Percentiles rank a stretch among this genome's conserved stretches.
phyloP scores from a whole-genome alignment of 2,888 invertebrate species.

The Limulus polyphemus region DNA sequence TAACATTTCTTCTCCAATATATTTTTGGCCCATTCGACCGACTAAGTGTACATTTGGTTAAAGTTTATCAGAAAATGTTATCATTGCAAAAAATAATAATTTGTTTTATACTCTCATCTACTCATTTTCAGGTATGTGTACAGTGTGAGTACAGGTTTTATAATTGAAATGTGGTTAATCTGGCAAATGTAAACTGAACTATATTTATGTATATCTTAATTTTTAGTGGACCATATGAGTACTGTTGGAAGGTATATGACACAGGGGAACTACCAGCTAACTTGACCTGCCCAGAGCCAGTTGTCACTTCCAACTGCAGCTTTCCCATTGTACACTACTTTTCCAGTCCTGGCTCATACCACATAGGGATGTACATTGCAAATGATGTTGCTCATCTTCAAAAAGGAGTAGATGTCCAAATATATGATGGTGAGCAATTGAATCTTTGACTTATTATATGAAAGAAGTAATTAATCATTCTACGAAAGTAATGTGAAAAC shows the following conservation, averaged over 20 bases:
- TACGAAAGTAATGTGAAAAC: background rate
- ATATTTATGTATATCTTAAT: no score
- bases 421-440: constrained; percentile 59
- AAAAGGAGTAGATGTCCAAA: constrained; percentile 58
- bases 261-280: background rate
- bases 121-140: no score
- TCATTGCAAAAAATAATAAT: no score
- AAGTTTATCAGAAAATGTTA: no score
- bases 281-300: background rate
- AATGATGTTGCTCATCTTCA: constrained; percentile 60
- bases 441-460: background rate
- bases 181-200: no score
- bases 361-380: constrained; percentile 60
- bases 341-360: constrained; percentile 53
- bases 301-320: constrained; percentile 38
- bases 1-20: no score
- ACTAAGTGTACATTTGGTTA: no score
- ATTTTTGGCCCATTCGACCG: no score
- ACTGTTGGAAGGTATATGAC: background rate
- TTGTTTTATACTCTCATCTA: no score
- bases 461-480: background rate
- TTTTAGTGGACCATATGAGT: constrained; percentile 1
- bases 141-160: no score
- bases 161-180: no score
- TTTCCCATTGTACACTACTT: constrained; percentile 57